These are phyloP conservation scores for Lethrus apterus DNA, from an alignment of 1,140 invertebrate genomes.

Conservation along the genomic window DNA sequence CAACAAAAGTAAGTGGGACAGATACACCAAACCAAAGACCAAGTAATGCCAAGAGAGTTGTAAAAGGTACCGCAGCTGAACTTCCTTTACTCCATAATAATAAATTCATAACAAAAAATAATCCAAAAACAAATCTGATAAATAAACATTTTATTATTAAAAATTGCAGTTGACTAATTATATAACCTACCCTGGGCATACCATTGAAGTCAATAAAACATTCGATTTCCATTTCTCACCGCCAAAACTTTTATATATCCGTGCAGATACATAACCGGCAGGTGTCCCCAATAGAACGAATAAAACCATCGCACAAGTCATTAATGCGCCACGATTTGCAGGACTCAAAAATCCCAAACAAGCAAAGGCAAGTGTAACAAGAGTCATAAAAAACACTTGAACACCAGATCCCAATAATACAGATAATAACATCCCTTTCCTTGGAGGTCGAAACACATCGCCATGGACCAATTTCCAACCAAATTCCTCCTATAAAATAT, in stretches of 20 bases:
- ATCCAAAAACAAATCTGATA: slow-evolving; percentile 81
- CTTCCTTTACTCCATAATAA: slow-evolving; percentile 92
- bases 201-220: slow-evolving; percentile 89
- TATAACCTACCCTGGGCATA: slow-evolving; percentile 80
- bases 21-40: slow-evolving; percentile 98
- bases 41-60: slow-evolving; percentile 92
- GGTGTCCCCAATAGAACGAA: slow-evolving; percentile 93
- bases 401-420: slow-evolving; percentile 92
- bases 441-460: slow-evolving; percentile 91
- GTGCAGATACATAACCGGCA: slow-evolving; percentile 91
- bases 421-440: slow-evolving; percentile 92
- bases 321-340: slow-evolving; percentile 94
- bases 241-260: slow-evolving; percentile 97
- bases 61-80: slow-evolving; percentile 94
- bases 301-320: slow-evolving; percentile 94
- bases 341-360: slow-evolving; percentile 97
- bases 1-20: slow-evolving; percentile 94
- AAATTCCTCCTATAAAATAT: slow-evolving; percentile 80
- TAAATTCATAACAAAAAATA: slow-evolving; percentile 96
- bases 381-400: slow-evolving; percentile 78
- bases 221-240: slow-evolving; percentile 99
- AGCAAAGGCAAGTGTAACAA: slow-evolving; percentile 85
- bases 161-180: too few relatives aligned
- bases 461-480: slow-evolving; percentile 98
- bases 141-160: too few relatives aligned